Evolutionary conservation across 2,888 invertebrate genomes (phyloP).

Genomic region (Brachyptera putata): DNA sequence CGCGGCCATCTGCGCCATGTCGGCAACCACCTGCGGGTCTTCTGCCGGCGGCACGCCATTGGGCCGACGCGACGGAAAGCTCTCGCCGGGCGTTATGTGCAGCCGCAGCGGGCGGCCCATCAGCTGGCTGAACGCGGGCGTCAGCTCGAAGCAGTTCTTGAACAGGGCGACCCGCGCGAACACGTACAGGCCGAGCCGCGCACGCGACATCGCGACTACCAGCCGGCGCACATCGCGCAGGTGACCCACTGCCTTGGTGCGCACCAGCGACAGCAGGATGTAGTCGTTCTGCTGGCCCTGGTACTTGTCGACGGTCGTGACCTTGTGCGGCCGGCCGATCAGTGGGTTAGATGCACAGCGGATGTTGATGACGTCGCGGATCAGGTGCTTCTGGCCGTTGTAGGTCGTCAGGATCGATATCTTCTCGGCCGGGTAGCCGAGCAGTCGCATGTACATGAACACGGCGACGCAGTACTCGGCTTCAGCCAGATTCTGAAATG

Average conservation of each 20-base stretch:
- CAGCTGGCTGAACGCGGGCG: conserved; percentile 91
- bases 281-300: conserved; percentile 99
- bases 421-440: conserved; percentile 95
- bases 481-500: conserved; percentile 70
- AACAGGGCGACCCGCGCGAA: conserved; percentile 91
- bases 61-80: conserved; percentile 66
- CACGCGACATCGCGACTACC: conserved; percentile 97
- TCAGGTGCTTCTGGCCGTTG: conserved; percentile 97
- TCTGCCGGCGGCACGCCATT: conserved; percentile 44
- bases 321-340: conserved; percentile 88
- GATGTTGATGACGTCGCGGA: conserved; percentile 90
- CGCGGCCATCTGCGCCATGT: conserved; percentile 94
- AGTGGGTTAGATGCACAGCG: conserved; percentile 92
- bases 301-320: conserved; percentile 97
- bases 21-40: conserved; percentile 61
- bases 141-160: conserved; percentile 94
- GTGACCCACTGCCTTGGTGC: conserved; percentile 97
- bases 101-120: conserved; percentile 76
- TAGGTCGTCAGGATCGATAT: conserved; percentile 98
- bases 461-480: conserved; percentile 94
- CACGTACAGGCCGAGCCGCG: conserved; percentile 92
- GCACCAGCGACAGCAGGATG: conserved; percentile 90
- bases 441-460: conserved; percentile 96
- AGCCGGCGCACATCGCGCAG: conserved; percentile 92
- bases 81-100: conserved; percentile 74